Evolutionary conservation across 2,888 invertebrate genomes (phyloP).

Genomic region (Trypoxylon attenuatum): DNA sequence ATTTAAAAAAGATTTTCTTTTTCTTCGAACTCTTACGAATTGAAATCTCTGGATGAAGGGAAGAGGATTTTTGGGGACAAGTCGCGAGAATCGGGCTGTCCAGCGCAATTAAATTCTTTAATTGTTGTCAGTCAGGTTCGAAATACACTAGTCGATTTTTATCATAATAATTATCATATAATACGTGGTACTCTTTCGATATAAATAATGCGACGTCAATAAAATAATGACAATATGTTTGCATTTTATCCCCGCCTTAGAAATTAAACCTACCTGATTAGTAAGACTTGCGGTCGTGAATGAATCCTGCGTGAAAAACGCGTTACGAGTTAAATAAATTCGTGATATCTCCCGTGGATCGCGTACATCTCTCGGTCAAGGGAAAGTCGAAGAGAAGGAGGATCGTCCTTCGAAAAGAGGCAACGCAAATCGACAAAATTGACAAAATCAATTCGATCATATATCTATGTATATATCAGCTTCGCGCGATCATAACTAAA

Average conservation of each 20-base stretch:
- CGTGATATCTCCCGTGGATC: conserved; percentile 26
- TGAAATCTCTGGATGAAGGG: too few relatives aligned
- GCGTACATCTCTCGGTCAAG: conserved; percentile 22
- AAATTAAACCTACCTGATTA: conserved; percentile 9
- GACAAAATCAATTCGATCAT: background rate
- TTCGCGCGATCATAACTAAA: background rate
- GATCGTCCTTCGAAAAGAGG: background rate
- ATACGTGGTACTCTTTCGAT: conserved; percentile 61
- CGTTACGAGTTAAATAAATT: conserved; percentile 43
- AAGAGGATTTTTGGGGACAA: background rate
- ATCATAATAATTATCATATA: conserved; percentile 61
- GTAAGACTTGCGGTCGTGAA: background rate
- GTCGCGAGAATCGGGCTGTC: conserved; percentile 2
- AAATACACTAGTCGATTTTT: conserved; percentile 65
- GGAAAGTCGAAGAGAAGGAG: background rate
- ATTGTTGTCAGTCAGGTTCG: conserved; percentile 66
- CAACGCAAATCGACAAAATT: background rate
- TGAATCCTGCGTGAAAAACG: conserved; percentile 29
- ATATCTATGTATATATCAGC: too few relatives aligned
- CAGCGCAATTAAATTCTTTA: conserved; percentile 66
- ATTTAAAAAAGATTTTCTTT: too few relatives aligned
- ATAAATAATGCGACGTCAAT: conserved; percentile 64
- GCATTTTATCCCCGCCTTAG: conserved; percentile 26
- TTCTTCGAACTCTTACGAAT: too few relatives aligned
- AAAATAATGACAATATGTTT: conserved; percentile 57